Evolutionary conservation across 2,888 invertebrate species (phyloP).

Genomic region (Protophormia terraenovae): DNA sequence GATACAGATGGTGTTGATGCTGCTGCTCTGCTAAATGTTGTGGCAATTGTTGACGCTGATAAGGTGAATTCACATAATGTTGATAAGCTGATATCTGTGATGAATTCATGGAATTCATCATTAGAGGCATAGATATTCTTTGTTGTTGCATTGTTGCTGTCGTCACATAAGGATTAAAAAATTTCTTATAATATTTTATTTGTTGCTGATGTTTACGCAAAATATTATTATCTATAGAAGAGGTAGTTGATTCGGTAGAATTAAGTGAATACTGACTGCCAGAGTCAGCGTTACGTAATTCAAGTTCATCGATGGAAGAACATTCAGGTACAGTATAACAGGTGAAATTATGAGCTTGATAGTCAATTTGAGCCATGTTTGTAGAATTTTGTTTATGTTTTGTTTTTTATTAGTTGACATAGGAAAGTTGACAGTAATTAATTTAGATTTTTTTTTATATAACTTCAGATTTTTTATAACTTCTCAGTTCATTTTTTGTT

Average conservation of each 20-base stretch:
- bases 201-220: constrained; percentile 68
- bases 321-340: constrained; percentile 80
- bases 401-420: background rate
- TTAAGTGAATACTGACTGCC: constrained; percentile 70
- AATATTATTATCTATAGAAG: constrained; percentile 74
- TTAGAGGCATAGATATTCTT: constrained; percentile 72
- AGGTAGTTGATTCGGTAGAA: constrained; percentile 72
- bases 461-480: background rate
- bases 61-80: constrained; percentile 66
- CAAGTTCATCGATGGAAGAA: constrained; percentile 72
- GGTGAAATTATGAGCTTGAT: constrained; percentile 75
- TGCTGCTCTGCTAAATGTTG: constrained; percentile 15
- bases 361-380: constrained; percentile 76
- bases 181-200: constrained; percentile 65
- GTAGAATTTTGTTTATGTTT: background rate
- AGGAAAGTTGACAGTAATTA: constrained; percentile 15
- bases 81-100: constrained; percentile 73
- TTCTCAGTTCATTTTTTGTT: constrained; percentile 28
- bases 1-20: constrained; percentile 1
- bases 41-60: background rate
- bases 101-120: constrained; percentile 64
- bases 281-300: constrained; percentile 31
- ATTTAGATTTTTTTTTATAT: background rate
- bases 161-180: constrained; percentile 47
- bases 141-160: constrained; percentile 66